Evolutionary conservation across 2,888 invertebrate species (phyloP), one percentile per base, ranked within the genome.

Genomic region (Lasioglossum morio): DNA sequence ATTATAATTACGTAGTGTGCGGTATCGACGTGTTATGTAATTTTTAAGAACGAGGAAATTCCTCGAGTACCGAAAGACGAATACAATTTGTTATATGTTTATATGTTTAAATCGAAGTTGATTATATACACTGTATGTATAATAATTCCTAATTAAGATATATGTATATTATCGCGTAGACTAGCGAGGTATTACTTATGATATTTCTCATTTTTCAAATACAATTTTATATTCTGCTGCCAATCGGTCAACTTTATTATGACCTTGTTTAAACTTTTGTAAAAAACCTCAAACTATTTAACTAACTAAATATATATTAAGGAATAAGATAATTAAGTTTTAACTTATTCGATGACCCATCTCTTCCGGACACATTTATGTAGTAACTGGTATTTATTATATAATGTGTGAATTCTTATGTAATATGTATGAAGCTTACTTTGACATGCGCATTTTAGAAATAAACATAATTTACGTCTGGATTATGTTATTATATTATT

Each of bases 201-300:
- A 86, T 37, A 37, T 79, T 79, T 82, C 79, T 73, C 75, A 76
- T 81, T 85, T 84, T 89, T 84, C 80, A 88, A 88, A 79, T 82
- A 84, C 74, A 82, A 30, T 88, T 89, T 88, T 88, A 89, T 88
- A 88, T 87, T 82, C 82, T 73, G 75, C 75, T 85, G 80, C 77
- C 89, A 85, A 87, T 46, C 30, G 30, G 7, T 53, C 72, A 48
- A 77, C 12, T 73, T 77, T 46, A 77, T 74, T 79, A 48, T 60
- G 72, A 77, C 40, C 60, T 53, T n/a, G 43, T 77, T 72, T 75
- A 37, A 74, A 77, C 57, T 73, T 79, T 69, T 85, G 72, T 79
- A 79, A 85, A 40, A 19, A 66, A 66, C 63, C 5, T 63, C 14
- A 53, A 40, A 79, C 30, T 34, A n/a, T n/a, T n/a, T n/a, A n/a